Conservation (phyloP, 2,888 invertebrate species). For the Flexamia atlantica region DNA sequence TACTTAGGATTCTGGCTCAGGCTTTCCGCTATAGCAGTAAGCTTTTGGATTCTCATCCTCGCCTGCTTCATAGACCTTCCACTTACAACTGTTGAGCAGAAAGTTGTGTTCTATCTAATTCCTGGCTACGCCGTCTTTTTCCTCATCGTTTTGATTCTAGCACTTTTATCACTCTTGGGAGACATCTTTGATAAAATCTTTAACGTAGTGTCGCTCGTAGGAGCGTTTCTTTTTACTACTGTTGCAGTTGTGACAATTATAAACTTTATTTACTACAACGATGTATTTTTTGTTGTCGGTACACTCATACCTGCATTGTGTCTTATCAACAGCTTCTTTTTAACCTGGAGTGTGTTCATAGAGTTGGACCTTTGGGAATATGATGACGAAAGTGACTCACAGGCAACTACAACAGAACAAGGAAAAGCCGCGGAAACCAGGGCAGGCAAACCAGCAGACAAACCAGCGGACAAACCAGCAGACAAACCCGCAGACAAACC, state of each 20-base stretch:
- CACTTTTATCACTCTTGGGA: neutral
- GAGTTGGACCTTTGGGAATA: no score
- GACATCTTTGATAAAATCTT: neutral
- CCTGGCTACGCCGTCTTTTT: neutral
- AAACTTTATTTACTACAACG: neutral
- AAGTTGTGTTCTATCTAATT: neutral
- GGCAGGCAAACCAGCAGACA: neutral
- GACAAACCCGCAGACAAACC: no score
- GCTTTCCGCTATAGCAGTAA: neutral
- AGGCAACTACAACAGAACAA: neutral
- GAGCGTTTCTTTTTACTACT: neutral
- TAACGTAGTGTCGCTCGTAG: neutral
- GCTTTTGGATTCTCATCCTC: neutral
- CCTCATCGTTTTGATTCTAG: neutral
- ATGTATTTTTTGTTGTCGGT: neutral
- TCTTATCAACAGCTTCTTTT: neutral
- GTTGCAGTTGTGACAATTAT: neutral
- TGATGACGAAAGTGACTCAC: neutral
- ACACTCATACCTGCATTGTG: neutral
- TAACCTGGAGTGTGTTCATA: neutral
- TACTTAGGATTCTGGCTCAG: neutral
- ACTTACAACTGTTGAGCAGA: neutral
- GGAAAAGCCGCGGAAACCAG: neutral
- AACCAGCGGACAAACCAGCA: neutral
- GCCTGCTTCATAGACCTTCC: neutral